Conservation (phyloP, 1,140 invertebrate genomes). For the Pomacea maculata region DNA sequence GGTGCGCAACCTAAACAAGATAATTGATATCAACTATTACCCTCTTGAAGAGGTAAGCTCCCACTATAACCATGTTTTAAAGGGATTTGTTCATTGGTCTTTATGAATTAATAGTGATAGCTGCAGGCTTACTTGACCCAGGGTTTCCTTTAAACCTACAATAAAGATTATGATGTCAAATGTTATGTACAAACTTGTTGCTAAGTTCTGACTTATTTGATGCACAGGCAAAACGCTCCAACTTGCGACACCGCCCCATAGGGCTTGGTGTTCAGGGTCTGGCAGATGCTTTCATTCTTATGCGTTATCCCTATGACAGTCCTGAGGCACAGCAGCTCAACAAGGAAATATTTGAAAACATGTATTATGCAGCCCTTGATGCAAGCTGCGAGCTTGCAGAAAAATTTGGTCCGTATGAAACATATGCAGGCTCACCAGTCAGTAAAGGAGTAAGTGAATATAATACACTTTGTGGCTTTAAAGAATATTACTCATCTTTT, state of each 20-base stretch:
- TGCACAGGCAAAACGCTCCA: conserved; percentile 77
- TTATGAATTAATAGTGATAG: no score
- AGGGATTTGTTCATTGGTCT: neutral
- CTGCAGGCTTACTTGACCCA: neutral
- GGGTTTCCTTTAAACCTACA: neutral
- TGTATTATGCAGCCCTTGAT: conserved; percentile 97
- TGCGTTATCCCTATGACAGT: conserved; percentile 86
- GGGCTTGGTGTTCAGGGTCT: conserved; percentile 96
- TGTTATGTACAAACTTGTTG: no score
- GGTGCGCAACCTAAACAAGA: conserved; percentile 94
- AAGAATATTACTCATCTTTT: no score
- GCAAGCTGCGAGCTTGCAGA: conserved; percentile 95
- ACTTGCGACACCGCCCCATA: conserved; percentile 93
- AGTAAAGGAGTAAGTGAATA: conserved; percentile 82
- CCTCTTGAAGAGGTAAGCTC: conserved; percentile 84
- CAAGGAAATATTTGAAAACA: conserved; percentile 96
- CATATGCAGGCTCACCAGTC: conserved; percentile 89
- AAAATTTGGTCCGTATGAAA: conserved; percentile 86
- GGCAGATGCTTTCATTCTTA: conserved; percentile 95
- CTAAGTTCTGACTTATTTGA: no score
- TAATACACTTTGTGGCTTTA: neutral
- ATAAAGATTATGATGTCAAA: no score
- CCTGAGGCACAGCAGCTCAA: conserved; percentile 88
- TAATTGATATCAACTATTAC: conserved; percentile 98
- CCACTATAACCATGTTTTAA: neutral